Evolutionary conservation across 2,888 invertebrate genomes (phyloP).

Genomic region (Linnaemya tessellans): DNA sequence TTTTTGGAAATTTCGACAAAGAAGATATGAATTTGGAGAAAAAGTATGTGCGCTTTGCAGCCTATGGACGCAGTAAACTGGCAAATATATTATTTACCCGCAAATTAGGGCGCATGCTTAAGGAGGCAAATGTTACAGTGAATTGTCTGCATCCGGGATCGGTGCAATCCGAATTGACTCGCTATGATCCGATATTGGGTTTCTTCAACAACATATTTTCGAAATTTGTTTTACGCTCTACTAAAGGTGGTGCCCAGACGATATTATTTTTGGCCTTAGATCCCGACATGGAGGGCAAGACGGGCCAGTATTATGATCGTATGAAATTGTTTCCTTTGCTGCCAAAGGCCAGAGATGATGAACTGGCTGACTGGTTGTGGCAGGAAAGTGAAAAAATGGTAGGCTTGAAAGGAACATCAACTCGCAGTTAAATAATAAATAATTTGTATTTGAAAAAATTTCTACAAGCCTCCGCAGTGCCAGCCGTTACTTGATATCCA

Average conservation of each 20-base stretch:
- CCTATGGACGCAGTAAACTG: conserved; percentile 91
- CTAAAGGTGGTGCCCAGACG: conserved; percentile 63
- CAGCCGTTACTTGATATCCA: too few relatives aligned
- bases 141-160: conserved; percentile 90
- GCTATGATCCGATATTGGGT: conserved; percentile 79
- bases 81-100: conserved; percentile 90
- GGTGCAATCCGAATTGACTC: conserved; percentile 89
- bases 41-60: conserved; percentile 86
- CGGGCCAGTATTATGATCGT: conserved; percentile 60
- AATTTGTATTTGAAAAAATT: not conserved
- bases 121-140: conserved; percentile 86
- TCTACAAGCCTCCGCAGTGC: too few relatives aligned
- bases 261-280: conserved; percentile 61
- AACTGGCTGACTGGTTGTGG: conserved; percentile 70
- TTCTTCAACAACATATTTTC: conserved; percentile 14
- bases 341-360: conserved; percentile 53
- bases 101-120: conserved; percentile 86
- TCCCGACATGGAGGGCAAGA: conserved; percentile 45
- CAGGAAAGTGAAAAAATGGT: conserved; percentile 62
- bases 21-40: conserved; percentile 89
- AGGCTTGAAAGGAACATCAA: conserved; percentile 30
- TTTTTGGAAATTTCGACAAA: conserved; percentile 86
- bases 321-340: conserved; percentile 41
- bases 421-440: not conserved
- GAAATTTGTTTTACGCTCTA: conserved; percentile 32